A percentile compares a stretch with the other conserved stretches of the same genome.
Conservation (phyloP, 2,113 vertebrate species). For the Hirundichthys speculiger region DNA sequence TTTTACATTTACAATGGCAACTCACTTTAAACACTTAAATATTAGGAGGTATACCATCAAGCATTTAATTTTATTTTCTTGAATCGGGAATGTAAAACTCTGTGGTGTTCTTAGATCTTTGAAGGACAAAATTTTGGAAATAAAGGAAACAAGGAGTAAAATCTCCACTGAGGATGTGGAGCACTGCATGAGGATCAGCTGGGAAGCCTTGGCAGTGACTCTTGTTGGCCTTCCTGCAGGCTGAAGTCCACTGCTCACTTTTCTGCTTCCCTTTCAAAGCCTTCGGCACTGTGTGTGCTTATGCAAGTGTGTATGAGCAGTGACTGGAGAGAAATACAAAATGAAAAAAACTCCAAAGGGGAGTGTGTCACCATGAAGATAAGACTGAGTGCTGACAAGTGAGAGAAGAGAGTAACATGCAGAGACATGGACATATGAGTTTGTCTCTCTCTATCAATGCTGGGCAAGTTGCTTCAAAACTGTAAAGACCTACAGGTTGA, state of each 20-base stretch:
- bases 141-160: background rate
- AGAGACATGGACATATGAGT: background rate
- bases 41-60: no score
- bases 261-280: slow-evolving; percentile 22
- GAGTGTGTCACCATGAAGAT: slow-evolving; percentile 24
- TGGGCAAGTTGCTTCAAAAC: background rate
- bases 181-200: slow-evolving; percentile 6
- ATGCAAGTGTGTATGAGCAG: background rate
- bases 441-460: background rate
- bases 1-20: no score
- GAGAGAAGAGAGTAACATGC: slow-evolving; percentile 7
- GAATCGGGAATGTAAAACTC: background rate
- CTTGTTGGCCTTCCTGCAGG: slow-evolving; percentile 39
- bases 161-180: background rate
- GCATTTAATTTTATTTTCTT: no score
- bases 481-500: background rate
- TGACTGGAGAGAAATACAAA: background rate
- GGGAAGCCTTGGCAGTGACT: slow-evolving; percentile 41
- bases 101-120: background rate
- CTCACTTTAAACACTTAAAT: no score
- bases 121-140: background rate
- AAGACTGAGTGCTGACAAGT: slow-evolving; percentile 26
- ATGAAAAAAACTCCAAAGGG: background rate
- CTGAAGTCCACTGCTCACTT: slow-evolving; percentile 33
- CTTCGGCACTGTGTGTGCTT: slow-evolving; percentile 12